phyloP scores from a whole-genome alignment of 2,113 vertebrate genomes.

The Narcine bancroftii region DNA sequence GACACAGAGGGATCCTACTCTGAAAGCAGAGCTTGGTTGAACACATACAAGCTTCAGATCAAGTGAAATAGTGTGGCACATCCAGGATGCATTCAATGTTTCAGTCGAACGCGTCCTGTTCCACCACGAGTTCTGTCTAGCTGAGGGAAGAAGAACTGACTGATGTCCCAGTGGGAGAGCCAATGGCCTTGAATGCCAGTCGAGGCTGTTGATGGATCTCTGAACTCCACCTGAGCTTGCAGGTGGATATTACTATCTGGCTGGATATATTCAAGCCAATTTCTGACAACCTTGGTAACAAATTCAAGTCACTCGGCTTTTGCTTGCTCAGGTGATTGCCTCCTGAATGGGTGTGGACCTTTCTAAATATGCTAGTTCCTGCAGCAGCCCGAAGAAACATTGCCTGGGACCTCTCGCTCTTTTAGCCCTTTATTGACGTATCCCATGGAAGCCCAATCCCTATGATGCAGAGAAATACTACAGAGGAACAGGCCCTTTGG shows the following conservation, averaged over 20 bases:
- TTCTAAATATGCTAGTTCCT: neutral
- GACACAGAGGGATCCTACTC: neutral
- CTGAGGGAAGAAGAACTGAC: neutral
- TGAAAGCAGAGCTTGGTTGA: neutral
- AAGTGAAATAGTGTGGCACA: neutral
- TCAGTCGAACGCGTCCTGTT: neutral
- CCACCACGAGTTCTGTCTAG: neutral
- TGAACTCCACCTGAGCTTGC: neutral
- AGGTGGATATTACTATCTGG: no score
- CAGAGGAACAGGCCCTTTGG: no score
- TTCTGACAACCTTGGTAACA: neutral
- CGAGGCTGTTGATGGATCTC: neutral
- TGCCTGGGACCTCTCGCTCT: neutral
- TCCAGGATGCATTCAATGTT: neutral
- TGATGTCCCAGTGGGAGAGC: neutral
- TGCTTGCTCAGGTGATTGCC: neutral
- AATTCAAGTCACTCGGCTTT: neutral
- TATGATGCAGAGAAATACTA: neutral
- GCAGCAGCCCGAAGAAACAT: neutral
- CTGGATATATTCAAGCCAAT: neutral
- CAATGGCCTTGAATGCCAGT: neutral
- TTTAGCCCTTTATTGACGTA: neutral
- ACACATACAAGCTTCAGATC: neutral
- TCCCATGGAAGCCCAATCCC: neutral
- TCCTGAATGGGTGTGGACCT: neutral